Conservation (phyloP, 53 echinoderm and acorn worm genomes). For the Pentamera pediparva region DNA sequence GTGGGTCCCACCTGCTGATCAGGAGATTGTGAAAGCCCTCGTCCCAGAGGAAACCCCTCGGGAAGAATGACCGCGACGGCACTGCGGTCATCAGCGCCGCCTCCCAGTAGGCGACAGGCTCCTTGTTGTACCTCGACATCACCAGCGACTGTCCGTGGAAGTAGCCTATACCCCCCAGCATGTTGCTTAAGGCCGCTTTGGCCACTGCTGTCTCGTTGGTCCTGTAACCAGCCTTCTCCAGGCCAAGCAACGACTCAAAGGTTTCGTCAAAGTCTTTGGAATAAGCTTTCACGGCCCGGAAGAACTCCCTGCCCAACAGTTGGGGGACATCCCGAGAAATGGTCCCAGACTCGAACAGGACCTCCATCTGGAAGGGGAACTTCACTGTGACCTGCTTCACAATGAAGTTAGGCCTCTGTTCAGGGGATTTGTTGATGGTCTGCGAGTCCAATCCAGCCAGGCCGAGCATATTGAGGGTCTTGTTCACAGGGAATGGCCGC, state of each 20-base stretch:
- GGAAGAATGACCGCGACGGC: constrained; percentile 95
- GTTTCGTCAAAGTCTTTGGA: constrained; percentile 35
- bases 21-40: constrained; percentile 92
- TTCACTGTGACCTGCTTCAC: constrained; percentile 48
- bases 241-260: constrained; percentile 39
- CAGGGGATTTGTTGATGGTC: constrained; percentile 30
- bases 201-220: constrained; percentile 34
- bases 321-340: not conserved
- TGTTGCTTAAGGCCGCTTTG: constrained; percentile 65
- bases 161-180: constrained; percentile 94
- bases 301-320: constrained; percentile 33
- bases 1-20: constrained; percentile 94
- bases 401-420: constrained; percentile 37
- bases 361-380: constrained; percentile 48
- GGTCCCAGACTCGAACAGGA: constrained; percentile 49
- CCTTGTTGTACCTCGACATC: constrained; percentile 53
- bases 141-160: constrained; percentile 83
- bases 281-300: constrained; percentile 13
- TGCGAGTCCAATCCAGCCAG: constrained; percentile 60
- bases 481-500: constrained; percentile 48
- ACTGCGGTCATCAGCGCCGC: constrained; percentile 86
- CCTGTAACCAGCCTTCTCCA: constrained; percentile 31
- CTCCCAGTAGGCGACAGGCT: constrained; percentile 80
- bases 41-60: constrained; percentile 92
- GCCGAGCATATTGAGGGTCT: constrained; percentile 57